A percentile compares a stretch with the other conserved stretches of the same genome.
Evolutionary conservation across 2,888 invertebrate genomes (phyloP).

Genomic region (Chymomyza fuscimana): DNA sequence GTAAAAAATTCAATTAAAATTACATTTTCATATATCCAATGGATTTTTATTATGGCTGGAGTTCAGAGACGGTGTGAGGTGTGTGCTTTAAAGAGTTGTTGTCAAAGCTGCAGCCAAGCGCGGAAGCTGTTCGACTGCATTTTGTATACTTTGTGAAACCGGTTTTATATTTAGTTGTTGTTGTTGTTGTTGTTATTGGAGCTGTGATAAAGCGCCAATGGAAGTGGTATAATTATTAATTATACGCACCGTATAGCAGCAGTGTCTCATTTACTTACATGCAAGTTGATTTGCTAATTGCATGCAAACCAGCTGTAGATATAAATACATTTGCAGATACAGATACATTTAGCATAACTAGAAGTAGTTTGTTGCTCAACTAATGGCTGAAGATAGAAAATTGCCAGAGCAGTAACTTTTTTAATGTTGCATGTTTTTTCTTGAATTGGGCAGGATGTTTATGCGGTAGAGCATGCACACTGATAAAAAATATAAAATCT

Average conservation of each 20-base stretch:
- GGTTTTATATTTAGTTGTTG: slow-evolving; percentile 24
- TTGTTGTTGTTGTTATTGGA: not conserved
- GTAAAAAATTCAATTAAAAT: slow-evolving; percentile 57
- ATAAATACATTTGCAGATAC: slow-evolving; percentile 2
- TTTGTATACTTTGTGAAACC: slow-evolving; percentile 43
- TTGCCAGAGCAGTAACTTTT: not conserved
- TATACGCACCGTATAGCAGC: slow-evolving; percentile 46
- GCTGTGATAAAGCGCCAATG: slow-evolving; percentile 46
- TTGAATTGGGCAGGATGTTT: not conserved
- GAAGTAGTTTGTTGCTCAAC: not conserved
- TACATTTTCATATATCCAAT: slow-evolving; percentile 37
- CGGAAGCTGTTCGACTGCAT: slow-evolving; percentile 70
- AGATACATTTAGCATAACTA: not conserved
- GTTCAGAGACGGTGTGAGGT: not conserved
- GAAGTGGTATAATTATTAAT: slow-evolving; percentile 62
- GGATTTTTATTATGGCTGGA: not conserved
- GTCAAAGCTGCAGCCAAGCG: slow-evolving; percentile 33
- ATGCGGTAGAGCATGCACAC: not conserved
- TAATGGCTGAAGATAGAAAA: not conserved
- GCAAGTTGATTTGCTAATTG: slow-evolving; percentile 11
- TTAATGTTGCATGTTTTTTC: too few species aligned
- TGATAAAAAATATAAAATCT: too few species aligned
- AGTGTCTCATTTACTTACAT: not conserved
- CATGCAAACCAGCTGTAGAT: slow-evolving; percentile 5
- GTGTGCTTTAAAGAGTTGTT: slow-evolving; percentile 3